Percentiles rank a stretch among this genome's conserved stretches.
These are phyloP conservation scores for Unio delphinus DNA, from an alignment of 2,888 invertebrate genomes.

Conservation along the genomic window DNA sequence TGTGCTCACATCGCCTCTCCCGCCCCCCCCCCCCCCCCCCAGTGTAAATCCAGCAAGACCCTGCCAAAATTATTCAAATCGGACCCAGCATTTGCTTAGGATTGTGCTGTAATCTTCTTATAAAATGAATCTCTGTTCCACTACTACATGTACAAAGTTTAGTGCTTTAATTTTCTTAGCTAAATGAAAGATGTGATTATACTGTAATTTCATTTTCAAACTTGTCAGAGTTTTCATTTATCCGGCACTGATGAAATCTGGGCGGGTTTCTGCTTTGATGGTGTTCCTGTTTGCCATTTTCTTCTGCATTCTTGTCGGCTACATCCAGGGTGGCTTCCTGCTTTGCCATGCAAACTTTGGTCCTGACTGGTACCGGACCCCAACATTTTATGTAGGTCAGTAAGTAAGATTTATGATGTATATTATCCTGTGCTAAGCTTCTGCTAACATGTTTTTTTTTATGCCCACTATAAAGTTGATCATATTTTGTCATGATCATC, in stretches of 20 bases:
- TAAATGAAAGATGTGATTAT: no score
- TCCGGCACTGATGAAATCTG: slow-evolving; percentile 67
- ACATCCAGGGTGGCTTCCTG: slow-evolving; percentile 70
- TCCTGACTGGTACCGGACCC: slow-evolving; percentile 36
- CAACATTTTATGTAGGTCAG: slow-evolving; percentile 49
- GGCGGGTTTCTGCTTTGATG: slow-evolving; percentile 69
- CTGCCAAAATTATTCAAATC: no score
- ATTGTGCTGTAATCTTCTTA: no score
- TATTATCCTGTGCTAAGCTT: no score
- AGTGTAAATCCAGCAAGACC: no score
- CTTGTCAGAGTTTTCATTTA: slow-evolving; percentile 70
- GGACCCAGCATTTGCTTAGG: no score
- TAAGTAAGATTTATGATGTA: neutral
- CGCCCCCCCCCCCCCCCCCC: no score
- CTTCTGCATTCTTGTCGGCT: slow-evolving; percentile 73
- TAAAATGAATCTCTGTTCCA: no score
- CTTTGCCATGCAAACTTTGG: slow-evolving; percentile 49
- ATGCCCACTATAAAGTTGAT: neutral
- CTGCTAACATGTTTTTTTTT: neutral
- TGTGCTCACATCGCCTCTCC: no score
- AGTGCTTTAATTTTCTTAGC: no score
- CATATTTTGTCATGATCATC: neutral
- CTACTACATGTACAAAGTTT: no score
- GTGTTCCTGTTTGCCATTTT: slow-evolving; percentile 68
- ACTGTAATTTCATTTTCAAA: no score